These are phyloP conservation scores for Benthosema pterotum DNA, from an alignment of 2,797 vertebrate genomes.

Conservation along the genomic window DNA sequence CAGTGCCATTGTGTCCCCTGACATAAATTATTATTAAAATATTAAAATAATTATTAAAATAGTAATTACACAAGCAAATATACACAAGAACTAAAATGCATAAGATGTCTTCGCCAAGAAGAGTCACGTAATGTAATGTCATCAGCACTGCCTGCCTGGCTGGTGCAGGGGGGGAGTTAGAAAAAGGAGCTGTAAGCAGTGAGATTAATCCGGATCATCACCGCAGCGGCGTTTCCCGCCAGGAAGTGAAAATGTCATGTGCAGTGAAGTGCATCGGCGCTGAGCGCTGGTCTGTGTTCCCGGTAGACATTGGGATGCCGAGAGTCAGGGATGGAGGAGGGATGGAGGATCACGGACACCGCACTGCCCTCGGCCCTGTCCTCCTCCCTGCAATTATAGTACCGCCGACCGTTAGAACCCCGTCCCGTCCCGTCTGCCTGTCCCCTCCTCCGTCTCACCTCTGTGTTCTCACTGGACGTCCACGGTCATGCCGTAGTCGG, in stretches of 20 bases:
- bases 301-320: not conserved
- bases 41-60: too few relatives aligned
- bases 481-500: conserved; percentile 81
- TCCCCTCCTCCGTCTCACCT: conserved; percentile 9
- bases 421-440: not conserved
- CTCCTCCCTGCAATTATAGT: not conserved
- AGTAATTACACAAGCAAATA: too few relatives aligned
- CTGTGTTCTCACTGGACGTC: conserved; percentile 75
- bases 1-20: too few relatives aligned
- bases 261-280: conserved; percentile 16
- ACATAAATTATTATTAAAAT: too few relatives aligned
- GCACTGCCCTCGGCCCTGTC: not conserved
- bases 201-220: conserved; percentile 7
- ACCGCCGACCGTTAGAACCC: not conserved
- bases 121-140: not conserved
- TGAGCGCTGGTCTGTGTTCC: not conserved
- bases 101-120: too few relatives aligned
- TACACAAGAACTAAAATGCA: too few relatives aligned
- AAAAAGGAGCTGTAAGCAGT: not conserved
- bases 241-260: conserved; percentile 16
- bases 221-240: not conserved
- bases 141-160: not conserved
- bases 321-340: not conserved
- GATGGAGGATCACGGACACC: not conserved
- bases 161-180: too few relatives aligned